A percentile compares a stretch with the other conserved stretches of the same genome.
These are phyloP conservation scores for Antitype chi DNA, from an alignment of 2,888 invertebrate genomes.

Conservation along the genomic window DNA sequence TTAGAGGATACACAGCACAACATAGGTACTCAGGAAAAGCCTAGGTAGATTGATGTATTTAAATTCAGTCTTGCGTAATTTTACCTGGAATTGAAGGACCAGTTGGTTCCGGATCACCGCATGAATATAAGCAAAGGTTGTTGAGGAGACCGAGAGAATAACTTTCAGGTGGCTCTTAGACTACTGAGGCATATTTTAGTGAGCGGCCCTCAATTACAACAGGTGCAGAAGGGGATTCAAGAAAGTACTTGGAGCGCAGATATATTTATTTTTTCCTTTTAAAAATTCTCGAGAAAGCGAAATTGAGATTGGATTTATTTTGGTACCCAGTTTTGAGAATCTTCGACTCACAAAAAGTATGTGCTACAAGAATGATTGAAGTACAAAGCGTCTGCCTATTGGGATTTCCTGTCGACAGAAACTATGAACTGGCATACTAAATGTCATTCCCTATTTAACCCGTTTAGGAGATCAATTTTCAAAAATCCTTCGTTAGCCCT, in stretches of 20 bases:
- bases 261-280: conserved; percentile 52
- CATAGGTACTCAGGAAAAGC: too few relatives aligned
- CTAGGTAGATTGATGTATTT: background rate
- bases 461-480: background rate
- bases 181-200: conserved; percentile 66
- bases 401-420: background rate
- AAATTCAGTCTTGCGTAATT: conserved; percentile 2
- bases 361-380: conserved; percentile 37
- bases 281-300: conserved; percentile 62
- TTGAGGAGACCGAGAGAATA: conserved; percentile 51
- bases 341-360: conserved; percentile 37
- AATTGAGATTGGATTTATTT: conserved; percentile 62
- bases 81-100: conserved; percentile 19
- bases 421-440: background rate
- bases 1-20: too few relatives aligned
- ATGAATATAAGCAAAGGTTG: conserved; percentile 65
- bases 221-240: conserved; percentile 63
- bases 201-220: conserved; percentile 68
- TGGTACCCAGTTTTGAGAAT: conserved; percentile 43
- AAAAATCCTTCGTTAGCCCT: background rate
- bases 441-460: background rate
- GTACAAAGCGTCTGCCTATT: background rate
- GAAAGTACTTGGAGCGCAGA: conserved; percentile 54
- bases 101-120: conserved; percentile 56
- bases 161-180: conserved; percentile 65